Percentiles rank a stretch among this genome's conserved stretches.
phyloP scores from a whole-genome alignment of 1,140 invertebrate genomes.

The Drosophila leontia region DNA sequence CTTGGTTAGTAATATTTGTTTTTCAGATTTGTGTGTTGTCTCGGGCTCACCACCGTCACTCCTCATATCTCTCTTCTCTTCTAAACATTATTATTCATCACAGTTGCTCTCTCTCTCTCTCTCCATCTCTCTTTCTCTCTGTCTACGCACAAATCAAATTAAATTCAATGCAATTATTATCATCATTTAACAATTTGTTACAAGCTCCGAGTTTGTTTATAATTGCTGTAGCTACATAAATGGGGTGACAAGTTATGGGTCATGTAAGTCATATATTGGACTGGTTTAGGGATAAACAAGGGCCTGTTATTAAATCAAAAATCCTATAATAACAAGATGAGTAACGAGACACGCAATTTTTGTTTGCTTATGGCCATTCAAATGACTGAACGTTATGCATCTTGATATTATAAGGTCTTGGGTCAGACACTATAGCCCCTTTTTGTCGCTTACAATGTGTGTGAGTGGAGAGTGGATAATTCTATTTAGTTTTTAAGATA shows the following conservation, averaged over 20 bases:
- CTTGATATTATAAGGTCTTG: neutral
- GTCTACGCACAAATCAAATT: conserved; percentile 67
- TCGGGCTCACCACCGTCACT: conserved; percentile 48
- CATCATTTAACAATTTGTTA: conserved; percentile 78
- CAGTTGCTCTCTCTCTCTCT: conserved; percentile 56
- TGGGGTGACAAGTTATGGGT: conserved; percentile 15
- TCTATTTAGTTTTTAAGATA: conserved; percentile 60
- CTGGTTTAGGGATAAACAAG: conserved; percentile 12
- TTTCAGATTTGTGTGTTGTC: conserved; percentile 48
- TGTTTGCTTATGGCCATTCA: too few relatives aligned
- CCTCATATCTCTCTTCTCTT: conserved; percentile 11
- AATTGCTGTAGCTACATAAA: conserved; percentile 32
- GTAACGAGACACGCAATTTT: too few relatives aligned
- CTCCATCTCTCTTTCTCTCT: conserved; percentile 44
- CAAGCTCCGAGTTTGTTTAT: conserved; percentile 66
- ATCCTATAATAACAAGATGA: neutral
- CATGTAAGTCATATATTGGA: conserved; percentile 7
- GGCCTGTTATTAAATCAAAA: neutral
- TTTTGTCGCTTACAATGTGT: conserved; percentile 21
- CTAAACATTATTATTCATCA: conserved; percentile 78
- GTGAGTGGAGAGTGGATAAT: conserved; percentile 47
- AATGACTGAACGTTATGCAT: neutral
- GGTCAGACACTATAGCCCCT: neutral
- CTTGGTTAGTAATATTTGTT: conserved; percentile 72
- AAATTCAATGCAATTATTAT: conserved; percentile 77